Conservation (phyloP, 2,113 vertebrate species). For the Platycercus adscitus region DNA sequence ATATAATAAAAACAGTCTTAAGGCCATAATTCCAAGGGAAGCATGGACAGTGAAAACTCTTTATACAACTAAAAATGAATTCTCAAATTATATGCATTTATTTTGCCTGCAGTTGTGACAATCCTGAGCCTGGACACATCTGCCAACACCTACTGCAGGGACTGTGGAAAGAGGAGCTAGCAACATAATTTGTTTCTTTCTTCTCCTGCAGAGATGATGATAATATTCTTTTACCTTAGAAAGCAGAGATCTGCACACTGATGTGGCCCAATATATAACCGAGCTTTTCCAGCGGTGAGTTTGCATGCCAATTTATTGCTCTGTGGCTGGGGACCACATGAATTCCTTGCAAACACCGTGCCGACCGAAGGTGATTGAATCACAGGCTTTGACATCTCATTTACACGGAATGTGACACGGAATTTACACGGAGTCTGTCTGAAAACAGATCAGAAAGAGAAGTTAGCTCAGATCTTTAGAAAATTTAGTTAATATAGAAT, state of each 20-base stretch:
- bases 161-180: background rate
- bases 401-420: background rate
- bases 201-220: background rate
- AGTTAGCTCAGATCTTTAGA: background rate
- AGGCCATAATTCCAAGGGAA: background rate
- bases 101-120: background rate
- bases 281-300: background rate
- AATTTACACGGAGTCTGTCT: background rate
- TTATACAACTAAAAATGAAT: background rate
- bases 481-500: background rate
- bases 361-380: background rate
- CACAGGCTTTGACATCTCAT: background rate
- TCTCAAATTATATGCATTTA: background rate
- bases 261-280: background rate
- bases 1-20: background rate
- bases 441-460: background rate
- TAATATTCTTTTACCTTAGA: background rate
- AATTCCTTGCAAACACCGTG: background rate
- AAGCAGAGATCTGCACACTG: background rate
- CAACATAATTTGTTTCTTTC: background rate
- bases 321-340: background rate
- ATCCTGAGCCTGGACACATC: background rate
- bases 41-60: background rate
- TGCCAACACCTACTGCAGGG: background rate
- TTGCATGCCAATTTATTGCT: background rate